Evolutionary conservation across 2,113 vertebrate species (phyloP), one percentile per base, ranked within the genome.

Genomic region (Nycticryphes semicollaris): DNA sequence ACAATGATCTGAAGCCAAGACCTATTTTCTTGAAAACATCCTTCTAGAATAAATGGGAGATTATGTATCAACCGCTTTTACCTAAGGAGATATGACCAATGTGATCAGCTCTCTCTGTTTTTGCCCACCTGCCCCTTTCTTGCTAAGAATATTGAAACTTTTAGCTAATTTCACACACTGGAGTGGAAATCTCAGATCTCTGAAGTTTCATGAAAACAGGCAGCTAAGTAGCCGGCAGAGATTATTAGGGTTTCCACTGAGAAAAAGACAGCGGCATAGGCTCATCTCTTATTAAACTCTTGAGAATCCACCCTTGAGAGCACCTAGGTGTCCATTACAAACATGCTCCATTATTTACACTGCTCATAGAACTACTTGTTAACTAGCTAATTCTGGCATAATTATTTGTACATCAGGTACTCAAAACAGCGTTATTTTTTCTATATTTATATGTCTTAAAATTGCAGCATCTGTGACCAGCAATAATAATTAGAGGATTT

Each of bases 261-360:
- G 95, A 94, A 95, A 94, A 95, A 92, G 77, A 77, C 93, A 97
- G 73, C 16, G 5, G 50, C 57, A 37, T 53, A 86, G 64, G 35
- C 86, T 90, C 64, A 37, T 66, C 50, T 88, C 94, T 94, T 95
- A 95, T 94, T 96, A 94, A 97, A 91, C 96, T 84, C 96, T 63
- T 92, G 96, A 95, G 96, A 95, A 92, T 95, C 18, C 24, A 95
- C 93, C 76, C 88, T 93, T 74, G 95, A 94, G 94, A 82, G 23
- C 14, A 87, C 23, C 68, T 72, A 12, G n/a, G 72, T 89, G 89
- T 75, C 89, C 66, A 68, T 95, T 89, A 87, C 53, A 95, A 94
- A 94, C 84, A 87, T 17, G 43, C 86, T 84, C 81, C 51, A 47
- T 89, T 95, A 95, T 89, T 94, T 92, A 92, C 69, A 51, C 43